These are phyloP conservation scores for Polypterus senegalus DNA, from an alignment of 2,113 vertebrate species.

Conservation along the genomic window DNA sequence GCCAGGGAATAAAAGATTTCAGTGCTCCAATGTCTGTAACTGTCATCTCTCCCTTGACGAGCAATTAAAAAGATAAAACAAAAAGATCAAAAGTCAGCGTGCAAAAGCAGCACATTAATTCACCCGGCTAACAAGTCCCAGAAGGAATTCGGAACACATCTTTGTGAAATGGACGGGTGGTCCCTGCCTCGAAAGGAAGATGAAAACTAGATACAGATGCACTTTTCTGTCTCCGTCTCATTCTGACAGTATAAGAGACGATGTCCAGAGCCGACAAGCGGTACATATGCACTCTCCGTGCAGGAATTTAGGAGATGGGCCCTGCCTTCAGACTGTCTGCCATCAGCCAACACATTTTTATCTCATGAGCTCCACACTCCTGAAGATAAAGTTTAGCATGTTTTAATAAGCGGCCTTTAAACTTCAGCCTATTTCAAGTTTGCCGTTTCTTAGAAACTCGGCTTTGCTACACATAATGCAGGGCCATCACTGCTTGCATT, in stretches of 20 bases:
- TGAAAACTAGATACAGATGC: too few relatives aligned
- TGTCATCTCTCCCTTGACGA: slow-evolving; percentile 26
- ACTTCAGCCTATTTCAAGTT: background rate
- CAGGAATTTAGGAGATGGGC: too few relatives aligned
- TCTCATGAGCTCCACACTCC: too few relatives aligned
- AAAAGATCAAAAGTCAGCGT: slow-evolving; percentile 34
- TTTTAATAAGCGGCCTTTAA: background rate
- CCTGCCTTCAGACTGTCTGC: too few relatives aligned
- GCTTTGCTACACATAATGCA: too few relatives aligned
- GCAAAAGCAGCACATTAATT: slow-evolving; percentile 28
- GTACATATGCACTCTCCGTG: too few relatives aligned
- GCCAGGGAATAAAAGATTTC: slow-evolving; percentile 26
- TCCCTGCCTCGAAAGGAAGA: slow-evolving; percentile 3
- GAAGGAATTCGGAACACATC: slow-evolving; percentile 27
- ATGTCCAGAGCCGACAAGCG: too few relatives aligned
- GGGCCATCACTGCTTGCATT: too few relatives aligned
- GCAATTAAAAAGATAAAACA: slow-evolving; percentile 37
- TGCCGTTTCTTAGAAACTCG: too few relatives aligned
- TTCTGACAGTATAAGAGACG: too few relatives aligned
- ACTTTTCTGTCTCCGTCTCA: too few relatives aligned
- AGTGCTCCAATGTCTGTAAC: slow-evolving; percentile 29
- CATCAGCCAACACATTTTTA: too few relatives aligned
- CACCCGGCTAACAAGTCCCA: slow-evolving; percentile 26
- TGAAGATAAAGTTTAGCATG: background rate
- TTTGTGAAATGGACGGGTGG: slow-evolving; percentile 10